Percentiles rank a stretch among this genome's conserved stretches.
phyloP scores from a whole-genome alignment of 2,888 invertebrate species.

The Callyntrura sp. region DNA sequence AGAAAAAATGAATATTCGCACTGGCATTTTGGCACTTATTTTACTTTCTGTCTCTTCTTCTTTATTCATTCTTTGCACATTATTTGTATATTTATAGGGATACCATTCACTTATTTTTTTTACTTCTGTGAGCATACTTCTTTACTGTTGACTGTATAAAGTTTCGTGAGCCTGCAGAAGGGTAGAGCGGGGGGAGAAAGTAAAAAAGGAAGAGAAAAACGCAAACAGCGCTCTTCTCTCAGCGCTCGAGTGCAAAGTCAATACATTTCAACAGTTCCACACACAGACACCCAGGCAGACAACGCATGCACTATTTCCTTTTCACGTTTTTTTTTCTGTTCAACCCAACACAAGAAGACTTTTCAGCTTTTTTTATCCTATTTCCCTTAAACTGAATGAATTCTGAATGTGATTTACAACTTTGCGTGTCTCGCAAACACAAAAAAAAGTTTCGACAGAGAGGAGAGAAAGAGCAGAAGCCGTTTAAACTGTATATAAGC shows the following conservation, averaged over 20 bases:
- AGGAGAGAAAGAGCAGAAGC: background rate
- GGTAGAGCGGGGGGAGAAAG: background rate
- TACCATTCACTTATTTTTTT: constrained; percentile 22
- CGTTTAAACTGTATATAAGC: background rate
- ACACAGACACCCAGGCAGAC: constrained; percentile 9
- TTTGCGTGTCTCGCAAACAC: constrained; percentile 50
- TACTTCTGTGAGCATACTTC: too few relatives aligned
- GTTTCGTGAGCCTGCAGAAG: background rate
- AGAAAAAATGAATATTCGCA: constrained; percentile 20
- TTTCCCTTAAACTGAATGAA: constrained; percentile 33
- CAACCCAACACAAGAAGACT: background rate
- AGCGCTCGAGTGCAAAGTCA: background rate
- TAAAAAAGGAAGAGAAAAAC: background rate
- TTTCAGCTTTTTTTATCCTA: constrained; percentile 43
- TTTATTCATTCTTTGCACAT: constrained; percentile 30
- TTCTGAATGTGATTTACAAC: constrained; percentile 47
- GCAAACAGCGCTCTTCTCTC: constrained; percentile 11
- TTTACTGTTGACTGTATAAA: background rate
- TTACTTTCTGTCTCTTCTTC: constrained; percentile 17
- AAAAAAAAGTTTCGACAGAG: constrained; percentile 42
- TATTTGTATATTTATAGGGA: constrained; percentile 32
- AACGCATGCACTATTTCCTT: constrained; percentile 19
- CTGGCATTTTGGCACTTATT: constrained; percentile 29
- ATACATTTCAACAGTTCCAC: background rate
- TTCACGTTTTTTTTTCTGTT: background rate